These are phyloP conservation scores for Meloidogyne chitwoodi DNA, from an alignment of 1,140 invertebrate genomes.

Conservation along the genomic window DNA sequence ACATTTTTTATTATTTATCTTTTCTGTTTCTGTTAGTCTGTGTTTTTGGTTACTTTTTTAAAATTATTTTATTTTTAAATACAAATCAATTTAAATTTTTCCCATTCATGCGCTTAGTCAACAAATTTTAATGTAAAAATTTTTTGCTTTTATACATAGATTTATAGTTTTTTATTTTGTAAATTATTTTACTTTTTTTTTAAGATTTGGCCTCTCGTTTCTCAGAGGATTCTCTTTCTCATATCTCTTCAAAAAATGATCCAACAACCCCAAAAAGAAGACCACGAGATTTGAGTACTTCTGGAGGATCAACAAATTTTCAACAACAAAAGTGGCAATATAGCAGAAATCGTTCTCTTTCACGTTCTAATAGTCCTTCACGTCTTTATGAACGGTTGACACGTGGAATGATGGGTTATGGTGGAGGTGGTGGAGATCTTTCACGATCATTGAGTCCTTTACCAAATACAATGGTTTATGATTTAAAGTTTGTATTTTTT, in stretches of 20 bases:
- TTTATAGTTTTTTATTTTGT: not conserved
- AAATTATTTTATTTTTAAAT: too few relatives aligned
- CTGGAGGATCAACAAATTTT: not conserved
- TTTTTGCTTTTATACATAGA: not conserved
- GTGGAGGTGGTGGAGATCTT: constrained; percentile 14
- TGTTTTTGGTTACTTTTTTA: too few relatives aligned
- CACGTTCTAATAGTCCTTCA: constrained; percentile 49
- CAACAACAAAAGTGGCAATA: not conserved
- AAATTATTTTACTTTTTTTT: not conserved
- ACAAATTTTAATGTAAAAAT: not conserved
- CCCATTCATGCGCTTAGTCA: too few relatives aligned
- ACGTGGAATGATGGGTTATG: not conserved
- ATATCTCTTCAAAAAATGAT: not conserved
- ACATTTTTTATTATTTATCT: not conserved
- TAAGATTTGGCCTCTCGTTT: constrained; percentile 15
- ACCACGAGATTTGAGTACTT: constrained; percentile 5
- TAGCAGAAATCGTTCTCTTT: constrained; percentile 41
- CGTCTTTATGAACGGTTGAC: constrained; percentile 12
- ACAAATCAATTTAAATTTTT: too few relatives aligned
- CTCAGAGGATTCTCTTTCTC: constrained; percentile 14
- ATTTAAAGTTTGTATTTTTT: constrained; percentile 45
- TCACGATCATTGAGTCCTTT: constrained; percentile 39
- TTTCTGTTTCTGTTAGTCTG: not conserved
- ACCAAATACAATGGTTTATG: constrained; percentile 53
- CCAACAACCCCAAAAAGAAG: not conserved